These are phyloP conservation scores for Agrochola circellaris DNA, from an alignment of 2,888 invertebrate species.

Conservation along the genomic window DNA sequence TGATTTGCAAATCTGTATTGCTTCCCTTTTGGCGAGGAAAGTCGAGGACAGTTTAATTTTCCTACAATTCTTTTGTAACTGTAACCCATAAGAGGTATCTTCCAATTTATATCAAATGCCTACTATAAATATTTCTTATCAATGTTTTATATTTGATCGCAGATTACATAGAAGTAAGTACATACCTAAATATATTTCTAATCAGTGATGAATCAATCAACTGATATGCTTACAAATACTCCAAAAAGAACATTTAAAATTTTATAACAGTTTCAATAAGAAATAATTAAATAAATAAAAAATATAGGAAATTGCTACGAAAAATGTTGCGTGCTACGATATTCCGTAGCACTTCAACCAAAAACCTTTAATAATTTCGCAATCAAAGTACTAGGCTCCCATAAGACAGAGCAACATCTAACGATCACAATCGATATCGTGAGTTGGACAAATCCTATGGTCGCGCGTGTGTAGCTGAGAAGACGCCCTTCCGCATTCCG, in stretches of 20 bases:
- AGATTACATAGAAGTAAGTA: background rate
- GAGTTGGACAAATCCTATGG: slow-evolving; percentile 72
- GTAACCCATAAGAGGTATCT: background rate
- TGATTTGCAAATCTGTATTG: slow-evolving; percentile 17
- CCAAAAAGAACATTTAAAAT: background rate
- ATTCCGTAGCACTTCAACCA: slow-evolving; percentile 1
- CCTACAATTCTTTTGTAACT: background rate
- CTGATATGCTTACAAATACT: background rate
- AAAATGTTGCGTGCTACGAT: background rate
- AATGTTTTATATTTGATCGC: background rate
- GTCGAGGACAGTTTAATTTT: background rate
- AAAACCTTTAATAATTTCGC: slow-evolving; percentile 33
- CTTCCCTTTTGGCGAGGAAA: slow-evolving; percentile 10
- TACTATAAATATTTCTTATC: background rate
- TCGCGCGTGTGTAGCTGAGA: slow-evolving; percentile 74
- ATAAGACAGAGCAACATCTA: slow-evolving; percentile 31
- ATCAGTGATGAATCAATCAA: too few relatives aligned
- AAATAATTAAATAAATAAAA: background rate
- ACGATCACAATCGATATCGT: slow-evolving; percentile 53
- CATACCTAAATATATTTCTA: background rate
- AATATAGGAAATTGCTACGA: background rate
- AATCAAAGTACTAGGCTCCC: slow-evolving; percentile 39
- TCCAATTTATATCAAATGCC: background rate
- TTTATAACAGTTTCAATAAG: background rate
- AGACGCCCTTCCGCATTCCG: slow-evolving; percentile 88